These are phyloP conservation scores for Phaethon lepturus DNA, from an alignment of 2,113 vertebrate species.

Conservation along the genomic window DNA sequence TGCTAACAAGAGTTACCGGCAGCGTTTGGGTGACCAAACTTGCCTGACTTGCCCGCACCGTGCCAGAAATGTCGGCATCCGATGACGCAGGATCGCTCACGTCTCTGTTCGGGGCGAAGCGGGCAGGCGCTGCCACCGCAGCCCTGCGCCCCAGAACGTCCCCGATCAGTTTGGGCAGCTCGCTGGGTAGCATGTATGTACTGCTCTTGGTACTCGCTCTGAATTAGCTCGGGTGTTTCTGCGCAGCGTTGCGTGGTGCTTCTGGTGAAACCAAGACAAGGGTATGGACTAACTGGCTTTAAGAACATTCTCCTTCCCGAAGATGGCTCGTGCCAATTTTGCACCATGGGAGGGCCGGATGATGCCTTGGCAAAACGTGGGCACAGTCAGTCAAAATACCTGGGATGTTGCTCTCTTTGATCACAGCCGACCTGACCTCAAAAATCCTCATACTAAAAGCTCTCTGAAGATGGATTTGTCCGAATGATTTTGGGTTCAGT, in stretches of 20 bases:
- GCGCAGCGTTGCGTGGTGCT: background rate
- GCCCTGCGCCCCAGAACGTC: background rate
- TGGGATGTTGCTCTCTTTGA: background rate
- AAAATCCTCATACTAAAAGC: background rate
- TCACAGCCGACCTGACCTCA: background rate
- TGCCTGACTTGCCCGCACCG: background rate
- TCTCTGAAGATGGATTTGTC: background rate
- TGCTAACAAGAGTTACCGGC: background rate
- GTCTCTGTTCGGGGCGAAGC: too few species aligned
- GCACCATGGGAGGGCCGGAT: background rate
- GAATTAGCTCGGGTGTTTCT: background rate
- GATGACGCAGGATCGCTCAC: too few species aligned
- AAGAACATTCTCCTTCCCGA: background rate
- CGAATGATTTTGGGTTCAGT: slow-evolving; percentile 31
- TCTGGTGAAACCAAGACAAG: background rate
- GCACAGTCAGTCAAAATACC: background rate
- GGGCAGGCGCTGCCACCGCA: too few species aligned
- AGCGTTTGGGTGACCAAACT: background rate
- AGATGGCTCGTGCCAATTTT: background rate
- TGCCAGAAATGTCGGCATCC: background rate
- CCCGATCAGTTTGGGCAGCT: background rate
- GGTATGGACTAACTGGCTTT: background rate
- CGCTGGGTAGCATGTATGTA: accelerated
- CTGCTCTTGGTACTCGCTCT: background rate
- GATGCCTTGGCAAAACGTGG: background rate